A percentile compares a stretch with the other conserved stretches of the same genome.
Conservation (phyloP, 1,140 invertebrate species). For the Ceratosolen solmsi region DNA sequence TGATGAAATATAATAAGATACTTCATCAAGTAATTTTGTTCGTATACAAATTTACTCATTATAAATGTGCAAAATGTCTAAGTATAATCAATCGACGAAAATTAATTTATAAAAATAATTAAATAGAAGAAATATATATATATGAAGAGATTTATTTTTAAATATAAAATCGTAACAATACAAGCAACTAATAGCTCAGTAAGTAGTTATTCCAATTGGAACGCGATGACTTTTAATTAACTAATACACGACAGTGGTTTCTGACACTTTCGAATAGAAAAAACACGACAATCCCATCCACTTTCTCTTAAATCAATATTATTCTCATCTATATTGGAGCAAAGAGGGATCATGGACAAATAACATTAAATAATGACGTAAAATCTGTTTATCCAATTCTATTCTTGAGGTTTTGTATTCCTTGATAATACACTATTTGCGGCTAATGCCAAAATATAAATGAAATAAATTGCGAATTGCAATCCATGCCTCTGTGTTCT, state of each 20-base stretch:
- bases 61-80: not conserved
- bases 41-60: not conserved
- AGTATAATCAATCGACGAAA: not conserved
- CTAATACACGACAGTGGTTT: not conserved
- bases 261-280: not conserved
- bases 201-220: not conserved
- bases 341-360: not conserved
- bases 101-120: not conserved
- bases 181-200: not conserved
- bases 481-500: constrained; percentile 21
- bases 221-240: not conserved
- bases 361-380: not conserved
- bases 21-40: not conserved
- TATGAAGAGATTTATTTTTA: not conserved
- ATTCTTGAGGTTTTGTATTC: not conserved
- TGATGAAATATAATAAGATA: not conserved
- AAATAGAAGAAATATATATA: not conserved
- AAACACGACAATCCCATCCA: not conserved
- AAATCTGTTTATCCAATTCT: not conserved
- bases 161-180: not conserved
- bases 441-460: not conserved
- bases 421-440: not conserved
- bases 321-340: constrained; percentile 4
- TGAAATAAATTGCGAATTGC: not conserved
- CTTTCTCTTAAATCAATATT: not conserved